Percentiles rank a stretch among this genome's conserved stretches.
Evolutionary conservation across 23 tunicate genomes (phyloP).

Genomic region (Ascidia mentula): DNA sequence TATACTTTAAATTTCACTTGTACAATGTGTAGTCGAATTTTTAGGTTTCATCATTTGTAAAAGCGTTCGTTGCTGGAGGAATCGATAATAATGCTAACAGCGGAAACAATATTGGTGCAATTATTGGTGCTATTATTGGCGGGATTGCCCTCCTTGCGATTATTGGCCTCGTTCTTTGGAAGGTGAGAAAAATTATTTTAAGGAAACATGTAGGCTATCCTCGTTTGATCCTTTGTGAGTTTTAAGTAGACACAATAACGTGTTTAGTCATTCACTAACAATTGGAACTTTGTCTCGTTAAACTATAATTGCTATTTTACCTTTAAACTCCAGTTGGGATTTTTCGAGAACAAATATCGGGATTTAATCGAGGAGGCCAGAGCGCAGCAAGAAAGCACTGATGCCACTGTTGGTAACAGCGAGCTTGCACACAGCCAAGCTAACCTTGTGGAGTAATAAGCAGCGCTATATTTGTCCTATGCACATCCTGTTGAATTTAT

Average conservation of each 20-base stretch:
- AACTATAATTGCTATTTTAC: too few relatives aligned
- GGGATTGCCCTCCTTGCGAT: background rate
- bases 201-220: too few relatives aligned
- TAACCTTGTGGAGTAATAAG: background rate
- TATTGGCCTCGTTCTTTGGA: slow-evolving; percentile 3
- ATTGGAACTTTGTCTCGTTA: too few relatives aligned
- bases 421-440: background rate
- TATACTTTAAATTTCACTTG: too few relatives aligned
- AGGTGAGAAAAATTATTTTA: background rate
- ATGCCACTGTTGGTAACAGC: background rate
- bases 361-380: background rate
- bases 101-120: slow-evolving; percentile 1
- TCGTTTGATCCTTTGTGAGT: background rate
- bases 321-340: background rate
- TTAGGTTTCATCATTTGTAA: background rate
- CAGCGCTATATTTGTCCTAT: too few relatives aligned
- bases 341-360: slow-evolving; percentile 1
- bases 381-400: background rate
- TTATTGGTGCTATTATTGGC: slow-evolving; percentile 12
- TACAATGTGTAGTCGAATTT: too few relatives aligned
- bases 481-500: too few relatives aligned
- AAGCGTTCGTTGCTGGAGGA: background rate
- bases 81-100: background rate
- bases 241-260: too few relatives aligned
- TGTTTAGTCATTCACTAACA: too few relatives aligned